Evolutionary conservation across 2,888 invertebrate species (phyloP).

Genomic region (Trissonchulus latispiculum): DNA sequence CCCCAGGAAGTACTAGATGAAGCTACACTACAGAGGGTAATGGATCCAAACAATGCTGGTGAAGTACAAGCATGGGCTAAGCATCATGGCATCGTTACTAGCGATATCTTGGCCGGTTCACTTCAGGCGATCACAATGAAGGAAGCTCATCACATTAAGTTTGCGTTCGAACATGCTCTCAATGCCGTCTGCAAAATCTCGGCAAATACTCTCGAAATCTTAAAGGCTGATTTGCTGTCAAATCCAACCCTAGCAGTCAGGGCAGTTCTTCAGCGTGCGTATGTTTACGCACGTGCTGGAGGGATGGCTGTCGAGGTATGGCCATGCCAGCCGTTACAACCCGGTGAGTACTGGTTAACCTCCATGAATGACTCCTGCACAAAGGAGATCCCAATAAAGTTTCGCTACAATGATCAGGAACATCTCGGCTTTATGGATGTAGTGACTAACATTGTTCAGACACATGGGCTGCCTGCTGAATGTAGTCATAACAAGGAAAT

Average conservation of each 20-base stretch:
- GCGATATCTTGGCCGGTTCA: background rate
- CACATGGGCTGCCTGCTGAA: background rate
- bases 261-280: background rate
- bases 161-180: too few species aligned
- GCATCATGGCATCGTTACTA: too few species aligned
- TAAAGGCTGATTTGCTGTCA: background rate
- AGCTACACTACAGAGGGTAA: too few species aligned
- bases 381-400: background rate
- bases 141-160: background rate
- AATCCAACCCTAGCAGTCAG: constrained; percentile 1
- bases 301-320: background rate
- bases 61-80: too few species aligned
- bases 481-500: background rate
- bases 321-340: too few species aligned
- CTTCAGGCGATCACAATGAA: background rate
- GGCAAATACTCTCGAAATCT: background rate
- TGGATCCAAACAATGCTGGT: too few species aligned
- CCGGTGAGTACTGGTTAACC: too few species aligned
- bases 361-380: too few species aligned
- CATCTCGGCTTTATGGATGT: background rate
- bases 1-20: too few species aligned
- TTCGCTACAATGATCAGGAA: too few species aligned
- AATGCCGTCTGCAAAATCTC: too few species aligned
- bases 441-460: background rate
- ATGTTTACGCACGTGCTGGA: background rate